phyloP scores from a whole-genome alignment of 1,140 invertebrate genomes.

The Mylabris phalerata region DNA sequence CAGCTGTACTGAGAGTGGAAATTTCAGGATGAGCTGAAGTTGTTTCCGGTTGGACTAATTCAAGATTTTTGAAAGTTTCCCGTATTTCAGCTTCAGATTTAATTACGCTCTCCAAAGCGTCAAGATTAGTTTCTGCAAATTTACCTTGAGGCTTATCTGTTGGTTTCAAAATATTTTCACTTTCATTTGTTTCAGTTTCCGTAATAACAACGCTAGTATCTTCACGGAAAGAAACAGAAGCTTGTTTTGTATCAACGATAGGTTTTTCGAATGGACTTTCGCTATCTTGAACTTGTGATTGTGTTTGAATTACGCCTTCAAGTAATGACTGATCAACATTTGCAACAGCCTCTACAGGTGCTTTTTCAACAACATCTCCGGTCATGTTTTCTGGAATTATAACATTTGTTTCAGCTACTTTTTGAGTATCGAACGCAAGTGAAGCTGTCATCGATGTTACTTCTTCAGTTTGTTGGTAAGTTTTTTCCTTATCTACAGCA shows the following conservation, averaged over 20 bases:
- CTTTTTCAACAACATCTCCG: slow-evolving; percentile 27
- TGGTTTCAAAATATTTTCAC: slow-evolving; percentile 7
- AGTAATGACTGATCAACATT: slow-evolving; percentile 35
- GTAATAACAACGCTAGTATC: slow-evolving; percentile 26
- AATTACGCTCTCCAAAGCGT: slow-evolving; percentile 43
- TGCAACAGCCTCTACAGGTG: slow-evolving; percentile 24
- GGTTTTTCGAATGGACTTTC: slow-evolving; percentile 32
- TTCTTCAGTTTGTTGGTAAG: slow-evolving; percentile 35
- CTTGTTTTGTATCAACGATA: slow-evolving; percentile 23
- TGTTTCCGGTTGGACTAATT: slow-evolving; percentile 48
- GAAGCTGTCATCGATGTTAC: slow-evolving; percentile 38
- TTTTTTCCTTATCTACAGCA: slow-evolving; percentile 45
- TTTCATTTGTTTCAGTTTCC: slow-evolving; percentile 15
- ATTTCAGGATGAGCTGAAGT: slow-evolving; percentile 43
- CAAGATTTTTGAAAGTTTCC: slow-evolving; percentile 47
- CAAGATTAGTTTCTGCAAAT: slow-evolving; percentile 29
- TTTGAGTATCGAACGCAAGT: slow-evolving; percentile 37
- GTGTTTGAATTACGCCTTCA: slow-evolving; percentile 36
- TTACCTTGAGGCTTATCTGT: slow-evolving; percentile 23
- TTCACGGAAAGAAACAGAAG: slow-evolving; percentile 31
- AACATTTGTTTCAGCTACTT: slow-evolving; percentile 42
- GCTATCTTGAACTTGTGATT: slow-evolving; percentile 36
- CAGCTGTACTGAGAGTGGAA: slow-evolving; percentile 42
- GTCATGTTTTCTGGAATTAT: slow-evolving; percentile 34
- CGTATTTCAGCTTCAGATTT: slow-evolving; percentile 44